Conservation (phyloP, 2,888 invertebrate species). For the Nemoura dubitans region DNA sequence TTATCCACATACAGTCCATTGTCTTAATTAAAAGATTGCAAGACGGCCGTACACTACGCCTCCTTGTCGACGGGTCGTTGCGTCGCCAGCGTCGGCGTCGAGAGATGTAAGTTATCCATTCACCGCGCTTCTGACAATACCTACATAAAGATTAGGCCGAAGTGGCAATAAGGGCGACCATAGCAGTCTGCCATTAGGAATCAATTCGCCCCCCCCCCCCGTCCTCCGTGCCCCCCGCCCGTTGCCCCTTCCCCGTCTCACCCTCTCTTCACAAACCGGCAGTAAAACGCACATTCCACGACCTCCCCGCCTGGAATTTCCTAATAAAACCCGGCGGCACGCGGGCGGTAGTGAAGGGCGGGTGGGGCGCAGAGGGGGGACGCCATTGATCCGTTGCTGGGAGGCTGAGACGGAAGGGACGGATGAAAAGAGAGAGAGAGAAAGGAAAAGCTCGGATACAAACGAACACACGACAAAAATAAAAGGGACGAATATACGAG, state of each 20-base stretch:
- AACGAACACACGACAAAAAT: slow-evolving; percentile 31
- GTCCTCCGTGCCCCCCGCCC: slow-evolving; percentile 14
- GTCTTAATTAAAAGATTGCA: slow-evolving; percentile 5
- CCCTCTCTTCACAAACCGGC: slow-evolving; percentile 42
- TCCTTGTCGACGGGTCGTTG: not conserved
- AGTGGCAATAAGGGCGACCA: slow-evolving; percentile 46
- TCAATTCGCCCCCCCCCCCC: slow-evolving; percentile 48
- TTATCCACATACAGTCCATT: not conserved
- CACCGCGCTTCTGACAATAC: slow-evolving; percentile 35
- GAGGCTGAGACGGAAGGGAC: slow-evolving; percentile 25
- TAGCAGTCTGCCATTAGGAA: slow-evolving; percentile 50
- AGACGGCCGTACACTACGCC: not conserved
- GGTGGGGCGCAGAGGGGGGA: slow-evolving; percentile 47
- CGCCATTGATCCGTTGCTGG: slow-evolving; percentile 49
- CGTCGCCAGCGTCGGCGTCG: too few relatives aligned
- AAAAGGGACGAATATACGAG: not conserved
- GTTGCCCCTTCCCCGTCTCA: slow-evolving; percentile 39
- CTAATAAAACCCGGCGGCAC: slow-evolving; percentile 50
- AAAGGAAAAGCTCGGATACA: not conserved
- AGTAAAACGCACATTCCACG: slow-evolving; percentile 51
- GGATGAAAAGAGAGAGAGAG: slow-evolving; percentile 33
- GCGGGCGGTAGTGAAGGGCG: slow-evolving; percentile 35
- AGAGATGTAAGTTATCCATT: slow-evolving; percentile 30
- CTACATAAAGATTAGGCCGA: slow-evolving; percentile 50
- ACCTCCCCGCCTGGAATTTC: slow-evolving; percentile 50